These are phyloP conservation scores for Ephydatia muelleri DNA, from an alignment of 37 sponge, comb jelly and placozoan genomes.

Conservation along the genomic window DNA sequence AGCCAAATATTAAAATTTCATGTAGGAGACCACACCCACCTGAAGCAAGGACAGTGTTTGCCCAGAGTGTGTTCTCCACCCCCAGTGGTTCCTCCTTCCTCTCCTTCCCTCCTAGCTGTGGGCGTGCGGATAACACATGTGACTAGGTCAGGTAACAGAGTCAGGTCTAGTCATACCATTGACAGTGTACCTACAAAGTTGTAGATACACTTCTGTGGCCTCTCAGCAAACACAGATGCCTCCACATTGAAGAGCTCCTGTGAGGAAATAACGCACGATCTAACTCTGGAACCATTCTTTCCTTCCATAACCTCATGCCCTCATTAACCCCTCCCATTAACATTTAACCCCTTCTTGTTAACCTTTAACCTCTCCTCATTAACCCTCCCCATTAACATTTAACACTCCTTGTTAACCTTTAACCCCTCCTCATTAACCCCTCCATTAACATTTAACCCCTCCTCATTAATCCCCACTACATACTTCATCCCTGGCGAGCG, in stretches of 20 bases:
- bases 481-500: conserved; percentile 63
- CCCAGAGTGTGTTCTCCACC: conserved; percentile 91
- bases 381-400: too few species aligned
- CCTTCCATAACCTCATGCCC: not conserved
- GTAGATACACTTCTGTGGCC: conserved; percentile 85
- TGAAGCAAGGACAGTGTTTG: conserved; percentile 93
- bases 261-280: not conserved
- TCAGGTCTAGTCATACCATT: conserved; percentile 53
- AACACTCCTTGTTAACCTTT: too few species aligned
- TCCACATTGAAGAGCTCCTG: conserved; percentile 56
- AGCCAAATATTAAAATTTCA: too few species aligned
- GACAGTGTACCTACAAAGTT: conserved; percentile 78
- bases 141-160: not conserved
- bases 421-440: not conserved
- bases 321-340: not conserved
- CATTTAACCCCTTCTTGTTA: not conserved
- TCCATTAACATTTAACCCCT: not conserved
- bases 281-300: too few species aligned
- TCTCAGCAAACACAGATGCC: conserved; percentile 77
- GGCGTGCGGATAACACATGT: not conserved
- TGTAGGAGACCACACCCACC: conserved; percentile 44
- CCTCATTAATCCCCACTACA: not conserved
- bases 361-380: not conserved
- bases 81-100: conserved; percentile 77
- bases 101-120: conserved; percentile 1